Conservation (phyloP, 2,113 vertebrate genomes). For the Hucho hucho region DNA sequence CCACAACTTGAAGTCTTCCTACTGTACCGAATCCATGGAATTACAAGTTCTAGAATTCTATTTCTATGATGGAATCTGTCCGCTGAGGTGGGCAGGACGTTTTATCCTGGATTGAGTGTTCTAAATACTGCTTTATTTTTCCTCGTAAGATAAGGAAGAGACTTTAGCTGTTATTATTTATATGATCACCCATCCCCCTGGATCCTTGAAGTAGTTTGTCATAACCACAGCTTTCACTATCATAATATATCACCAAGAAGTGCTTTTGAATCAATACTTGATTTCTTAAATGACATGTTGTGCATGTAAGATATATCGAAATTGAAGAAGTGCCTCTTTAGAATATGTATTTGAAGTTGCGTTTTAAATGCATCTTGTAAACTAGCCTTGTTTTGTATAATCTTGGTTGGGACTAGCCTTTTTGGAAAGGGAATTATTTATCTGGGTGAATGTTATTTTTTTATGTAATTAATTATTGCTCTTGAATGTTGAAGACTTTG, state of each 20-base stretch:
- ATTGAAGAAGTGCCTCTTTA: constrained; percentile 2
- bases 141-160: too few relatives aligned
- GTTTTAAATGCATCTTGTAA: neutral
- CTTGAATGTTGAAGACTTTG: constrained; percentile 50
- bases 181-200: neutral
- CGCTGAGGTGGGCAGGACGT: neutral
- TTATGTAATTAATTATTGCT: constrained; percentile 47
- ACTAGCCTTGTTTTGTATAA: neutral
- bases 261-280: constrained; percentile 23
- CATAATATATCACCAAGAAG: neutral
- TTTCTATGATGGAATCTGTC: too few relatives aligned
- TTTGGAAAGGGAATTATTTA: constrained; percentile 11
- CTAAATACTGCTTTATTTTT: neutral
- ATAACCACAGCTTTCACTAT: too few relatives aligned
- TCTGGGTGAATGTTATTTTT: neutral
- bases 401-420: constrained; percentile 14
- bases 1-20: constrained; percentile 12
- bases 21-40: neutral
- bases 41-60: too few relatives aligned
- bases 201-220: neutral
- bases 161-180: too few relatives aligned
- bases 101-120: constrained; percentile 9
- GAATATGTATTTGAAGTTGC: neutral
- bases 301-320: constrained; percentile 18
- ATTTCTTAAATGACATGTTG: constrained; percentile 21